Percentiles rank a stretch among this genome's conserved stretches.
Evolutionary conservation across 92 coral and sea anemone genomes (phyloP).

Genomic region (Porites lobata): DNA sequence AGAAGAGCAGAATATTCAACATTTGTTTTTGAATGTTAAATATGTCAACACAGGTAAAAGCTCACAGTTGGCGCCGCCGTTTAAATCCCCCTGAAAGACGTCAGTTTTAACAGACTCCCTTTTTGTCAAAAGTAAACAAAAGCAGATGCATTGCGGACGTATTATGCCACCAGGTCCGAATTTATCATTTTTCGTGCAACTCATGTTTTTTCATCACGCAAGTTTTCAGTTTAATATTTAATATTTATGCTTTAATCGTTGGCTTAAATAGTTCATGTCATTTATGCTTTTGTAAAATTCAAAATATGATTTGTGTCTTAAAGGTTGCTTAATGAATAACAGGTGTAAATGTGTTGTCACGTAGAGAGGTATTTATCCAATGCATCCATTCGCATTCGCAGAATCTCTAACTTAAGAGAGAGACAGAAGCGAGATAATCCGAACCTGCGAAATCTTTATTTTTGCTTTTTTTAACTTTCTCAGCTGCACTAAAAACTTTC

Average conservation of each 20-base stretch:
- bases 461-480: background rate
- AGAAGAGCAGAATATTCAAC: too few relatives aligned
- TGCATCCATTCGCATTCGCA: background rate
- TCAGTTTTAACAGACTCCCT: too few relatives aligned
- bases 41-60: too few relatives aligned
- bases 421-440: background rate
- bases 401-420: background rate
- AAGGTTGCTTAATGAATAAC: background rate
- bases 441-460: background rate
- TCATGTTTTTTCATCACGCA: background rate
- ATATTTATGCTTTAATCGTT: background rate
- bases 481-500: background rate
- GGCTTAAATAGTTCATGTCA: background rate
- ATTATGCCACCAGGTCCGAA: too few relatives aligned
- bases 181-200: too few relatives aligned
- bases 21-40: too few relatives aligned
- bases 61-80: too few relatives aligned
- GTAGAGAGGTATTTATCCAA: background rate
- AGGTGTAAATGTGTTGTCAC: slow-evolving; percentile 11
- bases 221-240: background rate
- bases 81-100: too few relatives aligned
- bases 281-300: background rate
- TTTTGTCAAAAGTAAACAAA: too few relatives aligned
- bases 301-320: background rate
- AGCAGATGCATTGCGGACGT: too few relatives aligned